phyloP scores from a whole-genome alignment of 2,888 invertebrate species.

The Xestobium rufovillosum region DNA sequence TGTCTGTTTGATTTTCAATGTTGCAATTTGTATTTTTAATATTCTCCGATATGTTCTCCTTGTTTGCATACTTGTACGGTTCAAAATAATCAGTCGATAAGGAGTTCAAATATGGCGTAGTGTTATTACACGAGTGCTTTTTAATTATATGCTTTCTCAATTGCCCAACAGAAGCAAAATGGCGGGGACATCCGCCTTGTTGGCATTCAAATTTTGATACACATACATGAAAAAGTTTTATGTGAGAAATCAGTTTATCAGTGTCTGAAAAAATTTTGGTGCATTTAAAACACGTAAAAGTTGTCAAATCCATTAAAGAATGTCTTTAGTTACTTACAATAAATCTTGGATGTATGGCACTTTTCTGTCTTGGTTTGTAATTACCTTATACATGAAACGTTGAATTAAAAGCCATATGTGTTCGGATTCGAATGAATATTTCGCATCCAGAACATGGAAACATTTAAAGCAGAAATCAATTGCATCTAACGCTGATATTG shows the following conservation, averaged over 20 bases:
- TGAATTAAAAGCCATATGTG: neutral
- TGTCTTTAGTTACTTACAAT: too few relatives aligned
- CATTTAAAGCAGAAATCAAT: slow-evolving; percentile 1
- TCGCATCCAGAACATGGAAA: neutral
- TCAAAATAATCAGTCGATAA: too few relatives aligned
- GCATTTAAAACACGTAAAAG: slow-evolving; percentile 1
- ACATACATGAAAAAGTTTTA: neutral
- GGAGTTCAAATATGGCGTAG: too few relatives aligned
- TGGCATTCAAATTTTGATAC: neutral
- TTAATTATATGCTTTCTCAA: neutral
- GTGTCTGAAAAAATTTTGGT: neutral
- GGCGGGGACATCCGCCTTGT: neutral
- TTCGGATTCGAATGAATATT: neutral
- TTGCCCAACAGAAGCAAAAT: neutral
- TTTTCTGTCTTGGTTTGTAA: neutral
- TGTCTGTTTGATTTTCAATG: too few relatives aligned
- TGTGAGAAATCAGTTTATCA: neutral
- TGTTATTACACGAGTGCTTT: slow-evolving; percentile 1
- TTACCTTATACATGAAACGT: neutral
- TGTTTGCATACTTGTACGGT: too few relatives aligned
- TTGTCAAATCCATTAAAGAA: slow-evolving; percentile 1
- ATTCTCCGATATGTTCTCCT: too few relatives aligned
- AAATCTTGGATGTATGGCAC: neutral
- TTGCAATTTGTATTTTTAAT: too few relatives aligned
- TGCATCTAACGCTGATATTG: slow-evolving; percentile 1